These are phyloP conservation scores for Phrixothrix hirtus DNA, from an alignment of 2,888 invertebrate genomes.

Conservation along the genomic window DNA sequence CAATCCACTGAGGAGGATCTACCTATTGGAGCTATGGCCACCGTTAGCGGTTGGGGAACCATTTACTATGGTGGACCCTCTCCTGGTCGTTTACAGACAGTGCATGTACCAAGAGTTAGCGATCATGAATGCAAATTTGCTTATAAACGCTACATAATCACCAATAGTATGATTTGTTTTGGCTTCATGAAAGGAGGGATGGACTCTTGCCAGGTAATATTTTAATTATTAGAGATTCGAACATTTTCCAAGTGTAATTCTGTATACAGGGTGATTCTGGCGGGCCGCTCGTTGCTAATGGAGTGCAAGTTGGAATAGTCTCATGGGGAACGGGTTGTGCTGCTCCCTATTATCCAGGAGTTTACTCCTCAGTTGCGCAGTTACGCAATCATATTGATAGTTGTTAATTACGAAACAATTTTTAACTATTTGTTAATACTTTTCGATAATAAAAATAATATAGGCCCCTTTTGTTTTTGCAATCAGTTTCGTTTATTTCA, in stretches of 20 bases:
- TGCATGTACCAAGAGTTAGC: constrained; percentile 41
- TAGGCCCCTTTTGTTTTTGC: too few species aligned
- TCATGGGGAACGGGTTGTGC: constrained; percentile 4
- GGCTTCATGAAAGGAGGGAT: background rate
- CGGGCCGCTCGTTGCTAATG: background rate
- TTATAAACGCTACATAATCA: background rate
- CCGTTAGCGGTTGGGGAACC: constrained; percentile 23
- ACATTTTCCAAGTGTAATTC: background rate
- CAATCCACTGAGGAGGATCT: background rate
- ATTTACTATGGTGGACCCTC: constrained; percentile 31
- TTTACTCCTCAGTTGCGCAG: too few species aligned
- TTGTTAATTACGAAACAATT: too few species aligned
- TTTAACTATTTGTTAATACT: too few species aligned
- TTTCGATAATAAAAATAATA: too few species aligned
- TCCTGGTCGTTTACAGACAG: constrained; percentile 44
- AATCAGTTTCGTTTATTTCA: too few species aligned
- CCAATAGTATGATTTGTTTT: background rate
- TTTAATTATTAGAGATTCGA: background rate
- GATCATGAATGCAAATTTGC: constrained; percentile 39
- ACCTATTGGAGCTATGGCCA: background rate
- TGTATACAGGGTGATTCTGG: too few species aligned
- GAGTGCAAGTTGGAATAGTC: constrained; percentile 1
- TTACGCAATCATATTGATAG: too few species aligned
- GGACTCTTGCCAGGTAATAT: background rate
- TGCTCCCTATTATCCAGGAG: background rate